Base-by-base conservation (phyloP, 2,113 vertebrate genomes). In the Gopherus flavomarginatus region DNA sequence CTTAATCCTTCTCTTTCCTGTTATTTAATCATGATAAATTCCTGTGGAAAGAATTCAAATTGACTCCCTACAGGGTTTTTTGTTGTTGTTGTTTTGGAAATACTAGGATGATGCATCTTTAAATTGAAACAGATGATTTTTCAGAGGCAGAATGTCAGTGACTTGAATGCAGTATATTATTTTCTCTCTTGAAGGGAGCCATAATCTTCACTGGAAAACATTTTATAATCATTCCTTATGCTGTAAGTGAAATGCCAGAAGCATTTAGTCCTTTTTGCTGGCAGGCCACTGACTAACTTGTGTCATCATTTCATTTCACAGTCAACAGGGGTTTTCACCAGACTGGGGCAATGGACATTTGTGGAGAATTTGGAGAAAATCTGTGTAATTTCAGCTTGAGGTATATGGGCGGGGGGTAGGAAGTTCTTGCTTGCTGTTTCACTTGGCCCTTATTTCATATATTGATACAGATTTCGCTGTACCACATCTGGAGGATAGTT, bases 261-360 rank as follows among this genome's bases (percentile, higher is more conserved):
- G 42, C 69, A 44, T 90, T 93, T 90, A 90, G 94, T 95, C 91
- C 93, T 96, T 95, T 96, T 97, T 97, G 57, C 92, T 85, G 89
- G 50, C 86, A 94, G 93, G 88, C 95, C 82, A 59, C 75, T 92
- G 93, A 95, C 85, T 97, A 97, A 97, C 92, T 92, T 97, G 92
- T 97, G 87, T 94, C 94, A 95, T 98, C 96, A 96, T 93, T 75
- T 95, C 90, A 94, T 96, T 98, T 97, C 95, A 97, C 92, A 95
- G 93, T 97, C 97, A 96, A 86, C 92, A 92, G 96, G 91, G 92
- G 92, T 96, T 97, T 96, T 95, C 52, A 96, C 96, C 96, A 90
- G 89, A 77, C 90, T 85, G 87, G 93, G 94, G 89, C 90, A 95
- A 92, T 93, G 53, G 91, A 80, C 19, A 42, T 93, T 94, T 92